Evolutionary conservation across 2,113 vertebrate genomes (phyloP).

Genomic region (Rhinolophus ferrumequinum): DNA sequence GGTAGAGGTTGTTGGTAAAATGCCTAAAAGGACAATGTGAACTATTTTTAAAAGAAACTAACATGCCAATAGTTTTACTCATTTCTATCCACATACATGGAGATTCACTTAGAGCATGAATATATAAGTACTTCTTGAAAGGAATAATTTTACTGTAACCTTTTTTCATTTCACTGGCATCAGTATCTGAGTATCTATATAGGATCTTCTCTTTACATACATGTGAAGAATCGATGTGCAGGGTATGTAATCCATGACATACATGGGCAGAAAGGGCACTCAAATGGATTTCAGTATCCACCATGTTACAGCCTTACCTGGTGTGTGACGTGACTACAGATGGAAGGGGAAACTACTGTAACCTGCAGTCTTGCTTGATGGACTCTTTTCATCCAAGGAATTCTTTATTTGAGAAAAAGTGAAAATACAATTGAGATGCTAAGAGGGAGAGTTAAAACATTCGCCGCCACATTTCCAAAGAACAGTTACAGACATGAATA

Average conservation of each 20-base stretch:
- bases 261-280: not conserved
- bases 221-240: not conserved
- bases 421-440: not conserved
- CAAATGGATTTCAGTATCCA: not conserved
- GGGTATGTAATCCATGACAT: not conserved
- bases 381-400: conserved; percentile 16
- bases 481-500: not conserved
- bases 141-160: not conserved
- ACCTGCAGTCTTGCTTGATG: not conserved
- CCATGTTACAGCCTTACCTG: not conserved
- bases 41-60: not conserved
- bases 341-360: not conserved
- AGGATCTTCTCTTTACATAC: not conserved
- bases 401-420: conserved; percentile 14
- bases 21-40: not conserved
- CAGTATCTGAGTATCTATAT: not conserved
- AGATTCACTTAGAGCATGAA: not conserved
- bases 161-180: not conserved
- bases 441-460: not conserved
- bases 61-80: not conserved
- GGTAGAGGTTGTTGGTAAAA: not conserved
- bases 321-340: not conserved
- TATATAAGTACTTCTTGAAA: conserved; percentile 14
- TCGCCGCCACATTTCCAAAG: not conserved
- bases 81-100: not conserved